A percentile compares a stretch with the other conserved stretches of the same genome.
Conservation (phyloP, 2,888 invertebrate genomes). For the Strigamia crassipes region DNA sequence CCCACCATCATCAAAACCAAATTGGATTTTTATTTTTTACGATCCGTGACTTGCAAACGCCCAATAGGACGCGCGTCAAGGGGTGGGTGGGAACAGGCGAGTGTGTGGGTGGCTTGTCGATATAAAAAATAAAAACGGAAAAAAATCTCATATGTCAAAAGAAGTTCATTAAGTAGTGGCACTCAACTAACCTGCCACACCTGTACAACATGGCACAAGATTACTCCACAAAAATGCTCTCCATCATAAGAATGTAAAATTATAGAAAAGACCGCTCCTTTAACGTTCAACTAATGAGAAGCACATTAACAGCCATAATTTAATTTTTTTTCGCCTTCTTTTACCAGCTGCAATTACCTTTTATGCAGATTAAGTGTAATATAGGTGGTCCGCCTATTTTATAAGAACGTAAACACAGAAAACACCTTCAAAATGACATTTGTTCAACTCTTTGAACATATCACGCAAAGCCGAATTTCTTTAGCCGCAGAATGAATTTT, state of each 20-base stretch:
- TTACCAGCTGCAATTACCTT: not conserved
- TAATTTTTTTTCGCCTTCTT: not conserved
- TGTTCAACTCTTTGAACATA: not conserved
- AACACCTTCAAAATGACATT: not conserved
- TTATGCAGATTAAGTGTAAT: constrained; percentile 1
- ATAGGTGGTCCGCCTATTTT: not conserved
- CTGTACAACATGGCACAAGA: constrained; percentile 17
- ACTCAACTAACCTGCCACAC: constrained; percentile 24
- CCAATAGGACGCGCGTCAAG: constrained; percentile 35
- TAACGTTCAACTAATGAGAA: not conserved
- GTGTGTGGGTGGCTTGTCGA: constrained; percentile 32
- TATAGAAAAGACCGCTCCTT: constrained; percentile 19
- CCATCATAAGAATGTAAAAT: not conserved
- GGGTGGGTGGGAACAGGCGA: constrained; percentile 12
- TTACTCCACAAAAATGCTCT: not conserved
- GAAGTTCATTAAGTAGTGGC: constrained; percentile 42
- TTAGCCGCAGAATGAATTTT: constrained; percentile 16
- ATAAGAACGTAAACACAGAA: not conserved
- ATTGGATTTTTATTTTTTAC: constrained; percentile 42
- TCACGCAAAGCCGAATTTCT: not conserved
- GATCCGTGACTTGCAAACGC: constrained; percentile 42
- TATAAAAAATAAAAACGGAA: not conserved
- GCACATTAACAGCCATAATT: constrained; percentile 13
- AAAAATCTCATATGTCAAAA: constrained; percentile 32
- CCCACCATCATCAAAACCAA: constrained; percentile 42